phyloP scores from a whole-genome alignment of 2,797 vertebrate species.

The Phalanger gymnotis region DNA sequence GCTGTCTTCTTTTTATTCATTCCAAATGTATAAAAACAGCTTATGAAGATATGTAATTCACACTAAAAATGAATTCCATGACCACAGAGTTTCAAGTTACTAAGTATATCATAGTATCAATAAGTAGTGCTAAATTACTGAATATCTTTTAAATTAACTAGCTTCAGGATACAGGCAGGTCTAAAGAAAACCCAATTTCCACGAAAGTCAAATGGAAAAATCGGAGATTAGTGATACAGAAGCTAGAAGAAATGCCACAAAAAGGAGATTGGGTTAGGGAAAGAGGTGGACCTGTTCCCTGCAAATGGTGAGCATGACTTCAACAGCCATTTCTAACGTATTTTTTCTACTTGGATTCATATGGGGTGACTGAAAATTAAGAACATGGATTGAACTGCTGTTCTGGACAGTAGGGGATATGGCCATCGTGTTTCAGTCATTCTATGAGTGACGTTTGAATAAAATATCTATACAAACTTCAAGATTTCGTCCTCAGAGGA shows the following conservation, averaged over 20 bases:
- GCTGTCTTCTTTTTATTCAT: not conserved
- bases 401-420: not conserved
- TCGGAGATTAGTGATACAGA: not conserved
- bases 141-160: constrained; percentile 3
- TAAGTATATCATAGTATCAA: not conserved
- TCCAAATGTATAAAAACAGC: not conserved
- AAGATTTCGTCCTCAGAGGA: not conserved
- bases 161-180: not conserved
- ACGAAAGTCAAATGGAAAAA: not conserved
- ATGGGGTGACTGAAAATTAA: not conserved
- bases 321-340: not conserved
- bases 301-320: not conserved
- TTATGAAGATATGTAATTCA: constrained; percentile 9
- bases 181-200: not conserved
- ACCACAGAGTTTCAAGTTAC: not conserved
- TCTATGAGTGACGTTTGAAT: not conserved
- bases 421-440: not conserved
- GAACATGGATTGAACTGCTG: not conserved
- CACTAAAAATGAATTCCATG: not conserved
- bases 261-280: not conserved
- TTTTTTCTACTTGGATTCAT: not conserved
- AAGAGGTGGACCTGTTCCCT: not conserved
- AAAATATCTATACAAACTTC: not conserved
- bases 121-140: not conserved
- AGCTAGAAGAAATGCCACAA: not conserved